A percentile compares a stretch with the other conserved stretches of the same genome.
Conservation (phyloP, 1,140 invertebrate species). For the Lepidurus apus region DNA sequence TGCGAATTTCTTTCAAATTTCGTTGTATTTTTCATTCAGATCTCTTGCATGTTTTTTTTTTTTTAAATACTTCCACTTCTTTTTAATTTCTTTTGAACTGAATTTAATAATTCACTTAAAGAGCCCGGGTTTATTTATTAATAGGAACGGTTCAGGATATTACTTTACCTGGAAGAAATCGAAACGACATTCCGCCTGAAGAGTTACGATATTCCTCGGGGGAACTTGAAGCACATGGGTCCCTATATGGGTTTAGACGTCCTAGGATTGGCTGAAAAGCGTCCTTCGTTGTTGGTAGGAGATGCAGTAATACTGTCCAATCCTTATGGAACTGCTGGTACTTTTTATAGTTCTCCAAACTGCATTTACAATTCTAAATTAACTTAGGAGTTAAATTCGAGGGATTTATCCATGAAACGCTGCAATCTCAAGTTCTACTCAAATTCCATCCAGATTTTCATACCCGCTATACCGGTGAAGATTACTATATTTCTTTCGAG, state of each 20-base stretch:
- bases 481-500: constrained; percentile 55
- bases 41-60: constrained; percentile 41
- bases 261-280: constrained; percentile 70
- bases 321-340: constrained; percentile 40
- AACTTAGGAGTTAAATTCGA: constrained; percentile 52
- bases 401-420: constrained; percentile 72
- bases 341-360: constrained; percentile 20
- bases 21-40: constrained; percentile 39
- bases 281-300: constrained; percentile 75
- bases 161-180: constrained; percentile 73
- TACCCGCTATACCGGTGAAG: constrained; percentile 57
- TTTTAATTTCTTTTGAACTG: not conserved
- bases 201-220: constrained; percentile 62
- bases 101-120: constrained; percentile 37
- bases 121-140: constrained; percentile 47
- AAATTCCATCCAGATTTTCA: constrained; percentile 70
- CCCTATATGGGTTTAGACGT: constrained; percentile 65
- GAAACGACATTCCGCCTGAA: constrained; percentile 57
- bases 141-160: constrained; percentile 54
- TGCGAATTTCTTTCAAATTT: constrained; percentile 25
- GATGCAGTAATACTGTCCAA: constrained; percentile 60
- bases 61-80: constrained; percentile 42
- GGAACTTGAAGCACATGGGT: constrained; percentile 55
- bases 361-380: not conserved
- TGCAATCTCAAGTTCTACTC: constrained; percentile 57